phyloP scores from a whole-genome alignment of 2,888 invertebrate genomes.

The Lobophora halterata region DNA sequence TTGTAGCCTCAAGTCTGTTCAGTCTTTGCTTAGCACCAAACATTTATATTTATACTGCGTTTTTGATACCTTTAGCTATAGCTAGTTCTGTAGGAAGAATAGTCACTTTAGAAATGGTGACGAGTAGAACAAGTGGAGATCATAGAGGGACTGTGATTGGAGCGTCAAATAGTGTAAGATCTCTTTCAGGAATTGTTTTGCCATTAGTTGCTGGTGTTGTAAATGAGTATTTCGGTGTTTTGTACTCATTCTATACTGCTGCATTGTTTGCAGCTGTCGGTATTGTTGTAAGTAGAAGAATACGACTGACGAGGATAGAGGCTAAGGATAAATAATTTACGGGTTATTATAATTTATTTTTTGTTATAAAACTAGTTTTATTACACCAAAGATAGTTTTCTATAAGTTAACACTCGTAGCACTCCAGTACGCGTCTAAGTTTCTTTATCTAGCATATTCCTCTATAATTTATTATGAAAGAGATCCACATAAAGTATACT shows the following conservation, averaged over 20 bases:
- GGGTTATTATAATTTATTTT: constrained; percentile 1
- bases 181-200: constrained; percentile 76
- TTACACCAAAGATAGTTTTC: too few species aligned
- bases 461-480: too few species aligned
- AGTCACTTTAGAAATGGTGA: constrained; percentile 69
- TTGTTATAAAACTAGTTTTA: too few species aligned
- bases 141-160: constrained; percentile 80
- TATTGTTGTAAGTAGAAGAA: constrained; percentile 47
- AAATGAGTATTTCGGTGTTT: constrained; percentile 66
- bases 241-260: constrained; percentile 52
- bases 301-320: constrained; percentile 30
- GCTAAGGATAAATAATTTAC: constrained; percentile 32
- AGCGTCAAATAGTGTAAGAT: constrained; percentile 76
- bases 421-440: too few species aligned
- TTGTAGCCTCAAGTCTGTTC: constrained; percentile 59
- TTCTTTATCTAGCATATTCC: too few species aligned
- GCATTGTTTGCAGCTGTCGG: constrained; percentile 50
- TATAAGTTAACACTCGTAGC: too few species aligned
- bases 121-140: constrained; percentile 63
- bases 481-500: too few species aligned
- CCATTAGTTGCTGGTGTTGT: constrained; percentile 76
- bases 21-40: constrained; percentile 59
- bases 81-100: constrained; percentile 69
- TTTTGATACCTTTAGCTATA: constrained; percentile 70
- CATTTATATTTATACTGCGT: constrained; percentile 54